Evolutionary conservation across 2,113 vertebrate genomes (phyloP).

Genomic region (Dendrocopos noguchii): DNA sequence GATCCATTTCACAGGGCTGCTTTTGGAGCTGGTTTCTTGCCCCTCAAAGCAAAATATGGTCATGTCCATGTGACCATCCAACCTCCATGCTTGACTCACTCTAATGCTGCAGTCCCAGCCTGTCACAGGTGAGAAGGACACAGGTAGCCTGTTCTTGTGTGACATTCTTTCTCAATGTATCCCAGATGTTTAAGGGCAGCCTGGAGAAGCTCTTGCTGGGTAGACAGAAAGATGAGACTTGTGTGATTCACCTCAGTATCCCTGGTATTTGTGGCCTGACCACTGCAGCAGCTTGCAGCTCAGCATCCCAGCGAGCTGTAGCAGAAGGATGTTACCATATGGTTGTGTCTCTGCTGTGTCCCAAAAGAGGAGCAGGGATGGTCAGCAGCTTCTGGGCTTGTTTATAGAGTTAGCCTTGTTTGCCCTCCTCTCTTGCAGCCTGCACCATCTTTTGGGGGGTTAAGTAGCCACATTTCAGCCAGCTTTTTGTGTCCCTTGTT

Average conservation of each 20-base stretch:
- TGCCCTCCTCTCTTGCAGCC: background rate
- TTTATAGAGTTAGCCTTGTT: background rate
- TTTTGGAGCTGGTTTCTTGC: background rate
- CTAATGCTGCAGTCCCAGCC: fast-evolving
- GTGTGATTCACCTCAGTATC: fast-evolving
- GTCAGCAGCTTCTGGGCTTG: background rate
- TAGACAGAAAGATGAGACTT: fast-evolving
- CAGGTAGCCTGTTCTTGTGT: fast-evolving
- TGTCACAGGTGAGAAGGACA: background rate
- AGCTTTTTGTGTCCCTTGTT: background rate
- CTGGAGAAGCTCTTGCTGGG: background rate
- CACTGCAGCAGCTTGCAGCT: too few species aligned
- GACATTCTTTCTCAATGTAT: fast-evolving
- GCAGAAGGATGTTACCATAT: background rate
- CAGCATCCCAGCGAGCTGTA: background rate
- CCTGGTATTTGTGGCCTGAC: fast-evolving
- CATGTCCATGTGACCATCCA: fast-evolving
- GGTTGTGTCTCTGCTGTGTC: background rate
- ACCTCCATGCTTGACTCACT: fast-evolving
- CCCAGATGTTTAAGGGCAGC: background rate
- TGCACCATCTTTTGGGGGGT: fast-evolving
- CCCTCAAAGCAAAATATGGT: fast-evolving
- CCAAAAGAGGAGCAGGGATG: background rate
- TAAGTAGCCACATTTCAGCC: fast-evolving
- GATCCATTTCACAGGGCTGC: fast-evolving